phyloP scores from a whole-genome alignment of 2,113 vertebrate species.

The Halichoerus grypus region DNA sequence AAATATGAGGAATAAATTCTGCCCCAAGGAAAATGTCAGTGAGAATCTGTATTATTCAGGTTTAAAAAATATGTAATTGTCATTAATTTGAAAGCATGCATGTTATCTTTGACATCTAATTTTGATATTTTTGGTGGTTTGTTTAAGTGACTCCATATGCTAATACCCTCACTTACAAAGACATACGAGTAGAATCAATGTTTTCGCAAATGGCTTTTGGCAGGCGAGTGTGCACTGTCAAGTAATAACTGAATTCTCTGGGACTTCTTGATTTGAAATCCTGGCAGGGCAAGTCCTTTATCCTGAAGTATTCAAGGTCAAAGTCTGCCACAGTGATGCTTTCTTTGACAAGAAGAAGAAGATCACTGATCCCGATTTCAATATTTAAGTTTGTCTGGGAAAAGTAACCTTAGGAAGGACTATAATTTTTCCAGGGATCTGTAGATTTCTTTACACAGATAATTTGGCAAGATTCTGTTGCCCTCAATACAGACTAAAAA shows the following conservation, averaged over 20 bases:
- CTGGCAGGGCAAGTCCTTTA: not conserved
- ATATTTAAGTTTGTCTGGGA: not conserved
- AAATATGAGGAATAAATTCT: slow-evolving; percentile 1
- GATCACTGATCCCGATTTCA: not conserved
- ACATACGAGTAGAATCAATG: not conserved
- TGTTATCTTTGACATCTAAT: not conserved
- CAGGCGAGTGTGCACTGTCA: not conserved
- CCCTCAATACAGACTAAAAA: not conserved
- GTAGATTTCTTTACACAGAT: not conserved
- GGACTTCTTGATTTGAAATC: not conserved
- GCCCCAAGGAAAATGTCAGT: not conserved
- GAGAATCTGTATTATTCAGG: not conserved
- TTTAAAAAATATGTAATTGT: not conserved
- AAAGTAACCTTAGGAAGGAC: not conserved
- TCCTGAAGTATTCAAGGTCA: not conserved
- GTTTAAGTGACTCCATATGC: not conserved
- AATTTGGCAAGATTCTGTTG: not conserved
- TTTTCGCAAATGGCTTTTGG: not conserved
- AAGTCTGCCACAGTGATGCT: not conserved
- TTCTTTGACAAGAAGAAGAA: not conserved
- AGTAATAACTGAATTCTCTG: not conserved
- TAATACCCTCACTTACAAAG: slow-evolving; percentile 14
- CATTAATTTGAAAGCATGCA: not conserved
- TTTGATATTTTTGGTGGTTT: not conserved
- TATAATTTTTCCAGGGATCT: not conserved